Percentiles rank a stretch among this genome's conserved stretches.
These are phyloP conservation scores for Torymus aiolomorphi DNA, from an alignment of 2,888 invertebrate genomes.

Conservation along the genomic window DNA sequence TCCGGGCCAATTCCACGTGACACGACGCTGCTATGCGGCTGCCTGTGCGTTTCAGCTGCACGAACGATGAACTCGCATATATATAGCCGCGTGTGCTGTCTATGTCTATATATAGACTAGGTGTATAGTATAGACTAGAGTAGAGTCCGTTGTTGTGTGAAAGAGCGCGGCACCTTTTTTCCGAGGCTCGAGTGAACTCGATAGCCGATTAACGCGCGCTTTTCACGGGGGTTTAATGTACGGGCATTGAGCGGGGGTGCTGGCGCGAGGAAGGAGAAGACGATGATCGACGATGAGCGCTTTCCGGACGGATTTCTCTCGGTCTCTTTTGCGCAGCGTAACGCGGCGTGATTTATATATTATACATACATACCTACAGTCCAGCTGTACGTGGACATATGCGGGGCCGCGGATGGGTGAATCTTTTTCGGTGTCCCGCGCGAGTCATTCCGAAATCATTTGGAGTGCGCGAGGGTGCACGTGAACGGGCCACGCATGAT, in stretches of 20 bases:
- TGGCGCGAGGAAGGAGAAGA: background rate
- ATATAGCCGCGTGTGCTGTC: too few species aligned
- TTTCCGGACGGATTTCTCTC: constrained; percentile 8
- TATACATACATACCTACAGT: background rate
- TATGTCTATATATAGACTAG: too few species aligned
- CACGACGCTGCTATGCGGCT: too few species aligned
- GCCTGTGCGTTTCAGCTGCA: background rate
- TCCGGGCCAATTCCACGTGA: background rate
- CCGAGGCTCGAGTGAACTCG: background rate
- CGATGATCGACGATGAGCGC: constrained; percentile 26
- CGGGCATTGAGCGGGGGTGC: too few species aligned
- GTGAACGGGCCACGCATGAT: too few species aligned
- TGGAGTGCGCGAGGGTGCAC: background rate
- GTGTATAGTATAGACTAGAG: too few species aligned
- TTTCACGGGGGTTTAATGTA: background rate
- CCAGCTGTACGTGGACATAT: background rate
- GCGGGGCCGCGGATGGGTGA: background rate
- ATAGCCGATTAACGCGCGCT: constrained; percentile 27
- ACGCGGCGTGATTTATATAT: constrained; percentile 20
- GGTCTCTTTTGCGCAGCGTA: constrained; percentile 18
- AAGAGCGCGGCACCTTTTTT: background rate
- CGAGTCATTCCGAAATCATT: constrained; percentile 40
- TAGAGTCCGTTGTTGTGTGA: too few species aligned
- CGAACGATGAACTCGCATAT: constrained; percentile 34
- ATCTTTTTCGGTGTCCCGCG: constrained; percentile 18